Percentiles rank a stretch among this genome's conserved stretches.
phyloP scores from a whole-genome alignment of 2,113 vertebrate genomes.

The Felis chaus region DNA sequence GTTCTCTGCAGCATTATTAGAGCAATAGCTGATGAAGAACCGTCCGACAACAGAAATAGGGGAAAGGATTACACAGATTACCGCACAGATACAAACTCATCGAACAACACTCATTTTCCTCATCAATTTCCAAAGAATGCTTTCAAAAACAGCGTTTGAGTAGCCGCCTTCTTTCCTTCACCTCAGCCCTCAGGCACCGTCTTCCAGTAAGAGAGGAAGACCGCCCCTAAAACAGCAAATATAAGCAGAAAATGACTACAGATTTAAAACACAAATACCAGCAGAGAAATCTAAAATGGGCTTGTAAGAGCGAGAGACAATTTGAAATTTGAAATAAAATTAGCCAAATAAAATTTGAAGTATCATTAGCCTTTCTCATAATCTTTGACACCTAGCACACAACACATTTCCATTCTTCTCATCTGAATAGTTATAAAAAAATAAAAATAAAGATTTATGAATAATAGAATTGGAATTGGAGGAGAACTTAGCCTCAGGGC shows the following conservation, averaged over 20 bases:
- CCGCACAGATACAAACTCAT: neutral
- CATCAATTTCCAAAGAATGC: neutral
- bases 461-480: conserved; percentile 19
- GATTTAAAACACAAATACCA: neutral
- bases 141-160: neutral
- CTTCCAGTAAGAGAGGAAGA: neutral
- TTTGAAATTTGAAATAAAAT: neutral
- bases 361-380: neutral
- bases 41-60: neutral
- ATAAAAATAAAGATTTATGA: neutral
- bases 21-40: neutral
- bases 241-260: neutral
- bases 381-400: neutral
- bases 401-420: neutral
- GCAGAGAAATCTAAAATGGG: neutral
- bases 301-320: neutral
- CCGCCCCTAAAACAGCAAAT: neutral
- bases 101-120: neutral
- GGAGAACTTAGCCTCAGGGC: neutral
- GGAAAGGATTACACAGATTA: neutral
- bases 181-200: neutral
- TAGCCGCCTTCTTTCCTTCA: neutral
- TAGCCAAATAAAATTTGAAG: neutral
- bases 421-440: conserved; percentile 31
- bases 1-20: neutral